Evolutionary conservation across 1,140 invertebrate species (phyloP), one percentile per base, ranked within the genome.

Genomic region (Brachionus sp.): DNA sequence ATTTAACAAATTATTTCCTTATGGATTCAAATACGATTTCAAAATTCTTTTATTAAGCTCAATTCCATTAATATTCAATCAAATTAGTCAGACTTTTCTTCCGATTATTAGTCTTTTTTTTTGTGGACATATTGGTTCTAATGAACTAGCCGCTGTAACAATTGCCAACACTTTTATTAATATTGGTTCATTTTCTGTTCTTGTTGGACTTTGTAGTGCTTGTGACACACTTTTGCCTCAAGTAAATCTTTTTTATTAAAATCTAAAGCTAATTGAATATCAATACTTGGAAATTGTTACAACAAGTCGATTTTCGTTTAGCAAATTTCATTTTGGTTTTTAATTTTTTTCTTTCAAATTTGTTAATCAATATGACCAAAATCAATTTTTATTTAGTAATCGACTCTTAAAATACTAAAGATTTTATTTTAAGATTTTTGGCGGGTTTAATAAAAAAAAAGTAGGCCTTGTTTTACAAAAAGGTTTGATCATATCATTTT

Each of bases 101-200:
- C 80, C 80, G 12, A 46, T 83, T 19, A 53, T 66, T 12, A 83
- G 80, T 73, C 25, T 70, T 16, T 50, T 73, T 25, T 83, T 83
- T 50, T 66, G 57, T 25, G 80, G 80, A 25, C 80, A 73, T n/a
- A 46, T 83, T 29, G 80, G 80, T 19, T 50, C 57, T 4, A 46
- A 39, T 53, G 80, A 83, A 73, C 33, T 83, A 6, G 80, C 39
- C 39, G 80, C 80, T 0, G 80, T 73, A 13, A 50, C 80, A 29
- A 29, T 83, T 10, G 80, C 80, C 3, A 70, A 68, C 16, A 68
- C 80, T 19, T 83, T 83, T 29, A 83, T 70, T 16, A 83, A 83
- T 37, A 57, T 83, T 68, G 62, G 57, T 37, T 50, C 50, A 1
- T 73, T 83, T 66, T 83, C 80, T 5, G 44, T 68, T 39, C 39